Conservation (phyloP, 2,113 vertebrate species). For the Capreolus pygargus region DNA sequence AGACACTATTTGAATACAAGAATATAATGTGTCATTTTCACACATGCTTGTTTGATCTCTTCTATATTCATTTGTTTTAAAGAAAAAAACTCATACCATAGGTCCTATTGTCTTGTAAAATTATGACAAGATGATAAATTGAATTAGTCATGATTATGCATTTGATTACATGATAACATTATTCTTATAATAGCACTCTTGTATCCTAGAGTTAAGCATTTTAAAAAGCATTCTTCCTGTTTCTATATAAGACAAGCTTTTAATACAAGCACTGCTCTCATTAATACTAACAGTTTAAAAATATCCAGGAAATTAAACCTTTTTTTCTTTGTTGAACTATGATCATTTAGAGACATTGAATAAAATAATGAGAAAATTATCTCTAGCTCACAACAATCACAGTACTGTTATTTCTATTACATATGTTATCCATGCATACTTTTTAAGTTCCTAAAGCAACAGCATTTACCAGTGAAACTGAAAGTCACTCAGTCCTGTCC, state of each 20-base stretch:
- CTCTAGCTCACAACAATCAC: not conserved
- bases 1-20: not conserved
- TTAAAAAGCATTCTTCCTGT: not conserved
- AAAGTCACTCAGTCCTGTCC: not conserved
- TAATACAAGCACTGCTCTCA: not conserved
- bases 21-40: not conserved
- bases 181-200: not conserved
- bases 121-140: not conserved
- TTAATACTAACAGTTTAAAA: not conserved
- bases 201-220: not conserved
- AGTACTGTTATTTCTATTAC: not conserved
- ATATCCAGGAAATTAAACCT: not conserved
- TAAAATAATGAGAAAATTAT: not conserved
- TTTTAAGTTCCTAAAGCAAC: conserved; percentile 9
- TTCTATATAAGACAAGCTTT: not conserved
- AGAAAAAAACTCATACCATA: not conserved
- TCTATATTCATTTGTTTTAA: not conserved
- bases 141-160: not conserved
- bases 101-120: not conserved
- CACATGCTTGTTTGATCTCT: not conserved
- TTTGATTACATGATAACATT: not conserved
- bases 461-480: not conserved
- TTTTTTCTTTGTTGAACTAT: not conserved
- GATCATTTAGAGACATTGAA: not conserved
- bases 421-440: not conserved